Conservation (phyloP, 1,140 invertebrate genomes). For the Helicorthomorpha holstii region DNA sequence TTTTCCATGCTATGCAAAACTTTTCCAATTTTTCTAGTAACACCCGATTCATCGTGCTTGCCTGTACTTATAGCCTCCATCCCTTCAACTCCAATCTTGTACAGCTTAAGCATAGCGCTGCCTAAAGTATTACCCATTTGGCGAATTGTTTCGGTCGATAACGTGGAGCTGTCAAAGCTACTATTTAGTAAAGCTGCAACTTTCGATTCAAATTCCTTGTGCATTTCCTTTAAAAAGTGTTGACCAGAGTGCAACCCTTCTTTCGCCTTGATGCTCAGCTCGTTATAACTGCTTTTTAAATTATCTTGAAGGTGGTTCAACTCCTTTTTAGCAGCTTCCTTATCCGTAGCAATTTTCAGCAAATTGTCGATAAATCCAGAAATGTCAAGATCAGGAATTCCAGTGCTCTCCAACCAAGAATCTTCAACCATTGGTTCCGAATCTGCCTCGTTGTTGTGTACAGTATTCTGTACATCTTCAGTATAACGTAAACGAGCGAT, state of each 20-base stretch:
- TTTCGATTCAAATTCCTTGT: background rate
- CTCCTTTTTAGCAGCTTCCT: background rate
- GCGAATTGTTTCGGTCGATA: background rate
- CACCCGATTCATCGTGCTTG: background rate
- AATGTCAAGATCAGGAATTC: background rate
- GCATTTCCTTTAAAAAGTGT: background rate
- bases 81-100: background rate
- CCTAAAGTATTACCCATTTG: background rate
- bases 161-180: background rate
- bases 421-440: background rate
- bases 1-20: background rate
- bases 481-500: slow-evolving; percentile 2
- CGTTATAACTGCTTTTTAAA: background rate
- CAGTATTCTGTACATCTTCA: background rate
- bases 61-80: background rate
- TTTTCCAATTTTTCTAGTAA: background rate
- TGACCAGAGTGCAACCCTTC: background rate
- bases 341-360: background rate
- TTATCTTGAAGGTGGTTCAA: background rate
- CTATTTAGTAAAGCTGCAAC: background rate
- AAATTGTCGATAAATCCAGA: background rate
- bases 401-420: background rate
- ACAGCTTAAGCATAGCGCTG: background rate
- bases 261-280: background rate
- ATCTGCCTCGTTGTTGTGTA: background rate